Base-by-base conservation (phyloP, 2,888 invertebrate genomes). In the Pinctada fucata region DNA sequence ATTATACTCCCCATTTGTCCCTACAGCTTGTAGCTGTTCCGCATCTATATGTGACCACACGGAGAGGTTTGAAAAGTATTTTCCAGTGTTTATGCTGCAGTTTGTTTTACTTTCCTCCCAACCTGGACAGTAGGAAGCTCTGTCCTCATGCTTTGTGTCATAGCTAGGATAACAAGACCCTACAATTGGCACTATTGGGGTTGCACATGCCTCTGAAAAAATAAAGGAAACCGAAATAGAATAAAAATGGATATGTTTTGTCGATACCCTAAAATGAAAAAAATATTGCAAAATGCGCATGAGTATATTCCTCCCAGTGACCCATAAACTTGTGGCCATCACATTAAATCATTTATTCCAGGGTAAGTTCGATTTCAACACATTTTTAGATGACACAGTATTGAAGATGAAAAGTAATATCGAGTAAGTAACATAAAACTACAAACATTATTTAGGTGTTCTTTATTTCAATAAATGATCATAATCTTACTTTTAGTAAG, bases 21-120 rank as follows among this genome's bases (percentile, higher is more conserved):
- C 83, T 13, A 83, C 49, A 0, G 87, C 87, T 83, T 83, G 83
- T 5, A 88, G 83, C 48, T 87, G 81, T 0, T 78, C 31, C 3
- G 88, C 83, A 0, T 82, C 78, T 2, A 79, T 85, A 73, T 86
- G 87, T n/a, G 79, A 78, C 87, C 87, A 88, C 0, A 87, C 86
- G 4, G 79, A 83, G 4, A 79, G 75, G 0, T 87, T 82, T 13
- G 81, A 83, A 45, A 76, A 76, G 31, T 16, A 10, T 1, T 50
- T 8, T 5, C 47, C 4, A 45, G 10, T 16, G 3, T 3, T 47
- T 45, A 2, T 69, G 31, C 45, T 16, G 45, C 31, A 16, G 1
- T 10, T 65, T 13, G 63, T 50, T 5, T 73, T 51, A 10, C 63
- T 31, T 2, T 66, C 48, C 0, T 77, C 73, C 88, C 88, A 88